Percentiles rank a stretch among this genome's conserved stretches.
Conservation (phyloP, 1,140 invertebrate species). For the Drosophila watanabei region DNA sequence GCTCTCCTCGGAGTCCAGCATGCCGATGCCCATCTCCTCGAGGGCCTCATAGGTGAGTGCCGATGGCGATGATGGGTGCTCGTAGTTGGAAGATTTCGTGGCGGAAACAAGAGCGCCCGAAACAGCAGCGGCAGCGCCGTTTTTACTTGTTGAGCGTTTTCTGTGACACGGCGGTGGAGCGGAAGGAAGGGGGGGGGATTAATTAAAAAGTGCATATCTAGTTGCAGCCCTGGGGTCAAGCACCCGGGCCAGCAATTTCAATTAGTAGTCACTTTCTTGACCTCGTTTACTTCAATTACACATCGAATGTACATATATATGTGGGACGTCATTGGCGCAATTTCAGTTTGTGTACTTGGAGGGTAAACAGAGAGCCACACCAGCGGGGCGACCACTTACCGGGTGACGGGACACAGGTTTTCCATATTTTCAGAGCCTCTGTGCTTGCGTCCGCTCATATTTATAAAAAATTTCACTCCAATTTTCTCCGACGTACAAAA, state of each 20-base stretch:
- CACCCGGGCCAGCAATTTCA: conserved; percentile 55
- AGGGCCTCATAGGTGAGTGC: conserved; percentile 71
- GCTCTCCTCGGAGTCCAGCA: conserved; percentile 84
- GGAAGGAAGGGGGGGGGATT: conserved; percentile 3
- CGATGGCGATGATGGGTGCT: conserved; percentile 71
- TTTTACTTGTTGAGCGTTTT: conserved; percentile 71
- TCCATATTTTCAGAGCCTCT: conserved; percentile 76
- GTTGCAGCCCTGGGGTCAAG: conserved; percentile 64
- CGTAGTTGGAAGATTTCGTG: conserved; percentile 61
- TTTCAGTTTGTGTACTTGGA: background rate
- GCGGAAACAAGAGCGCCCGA: conserved; percentile 17
- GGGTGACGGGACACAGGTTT: conserved; percentile 79
- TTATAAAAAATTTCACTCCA: conserved; percentile 40
- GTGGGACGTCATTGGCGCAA: conserved; percentile 61
- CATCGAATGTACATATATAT: background rate
- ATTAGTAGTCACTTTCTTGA: conserved; percentile 42
- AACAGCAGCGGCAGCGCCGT: conserved; percentile 13
- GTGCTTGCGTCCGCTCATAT: conserved; percentile 79
- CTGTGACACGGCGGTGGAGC: conserved; percentile 39
- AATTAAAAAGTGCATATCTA: conserved; percentile 48
- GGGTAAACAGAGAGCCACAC: background rate
- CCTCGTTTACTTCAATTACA: conserved; percentile 44
- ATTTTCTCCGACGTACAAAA: conserved; percentile 59
- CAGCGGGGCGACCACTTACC: conserved; percentile 47
- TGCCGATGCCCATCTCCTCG: conserved; percentile 83